Conservation (phyloP, 2,797 vertebrate species). For the Melanotaenia pygmaea region DNA sequence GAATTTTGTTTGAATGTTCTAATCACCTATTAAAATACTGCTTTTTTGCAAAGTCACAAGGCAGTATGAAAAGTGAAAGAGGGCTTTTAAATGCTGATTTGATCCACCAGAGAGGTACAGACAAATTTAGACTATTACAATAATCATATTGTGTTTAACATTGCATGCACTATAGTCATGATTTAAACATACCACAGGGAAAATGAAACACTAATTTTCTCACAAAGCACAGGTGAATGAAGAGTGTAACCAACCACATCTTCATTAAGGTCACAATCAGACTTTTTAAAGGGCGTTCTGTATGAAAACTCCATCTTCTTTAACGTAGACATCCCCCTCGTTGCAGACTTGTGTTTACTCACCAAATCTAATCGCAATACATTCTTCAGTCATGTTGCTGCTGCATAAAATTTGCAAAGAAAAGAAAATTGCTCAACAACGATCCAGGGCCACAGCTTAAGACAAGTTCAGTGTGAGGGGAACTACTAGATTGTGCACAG, state of each 20-base stretch:
- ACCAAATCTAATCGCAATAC: conserved; percentile 39
- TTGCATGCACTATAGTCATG: not conserved
- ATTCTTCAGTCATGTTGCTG: conserved; percentile 37
- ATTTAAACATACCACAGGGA: conserved; percentile 36
- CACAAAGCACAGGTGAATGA: conserved; percentile 52
- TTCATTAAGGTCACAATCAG: conserved; percentile 31
- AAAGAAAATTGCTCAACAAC: conserved; percentile 63
- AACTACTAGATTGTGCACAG: conserved; percentile 72
- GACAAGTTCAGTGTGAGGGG: conserved; percentile 61
- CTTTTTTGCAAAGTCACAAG: conserved; percentile 44
- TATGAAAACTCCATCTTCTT: conserved; percentile 11
- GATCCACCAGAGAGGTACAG: conserved; percentile 43
- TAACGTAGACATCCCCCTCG: conserved; percentile 5
- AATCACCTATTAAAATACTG: conserved; percentile 46
- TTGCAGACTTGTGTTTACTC: conserved; percentile 29
- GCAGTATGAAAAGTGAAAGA: conserved; percentile 24
- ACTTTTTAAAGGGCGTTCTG: conserved; percentile 48
- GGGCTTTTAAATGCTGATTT: conserved; percentile 17
- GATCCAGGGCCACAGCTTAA: conserved; percentile 54
- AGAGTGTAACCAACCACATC: conserved; percentile 31
- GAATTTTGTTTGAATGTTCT: conserved; percentile 56
- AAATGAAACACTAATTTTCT: conserved; percentile 14
- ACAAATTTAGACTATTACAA: conserved; percentile 27
- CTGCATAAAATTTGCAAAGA: conserved; percentile 46
- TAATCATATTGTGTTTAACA: conserved; percentile 25